Base-by-base conservation (phyloP, 2,113 vertebrate species). In the Nyctereutes procyonoides region DNA sequence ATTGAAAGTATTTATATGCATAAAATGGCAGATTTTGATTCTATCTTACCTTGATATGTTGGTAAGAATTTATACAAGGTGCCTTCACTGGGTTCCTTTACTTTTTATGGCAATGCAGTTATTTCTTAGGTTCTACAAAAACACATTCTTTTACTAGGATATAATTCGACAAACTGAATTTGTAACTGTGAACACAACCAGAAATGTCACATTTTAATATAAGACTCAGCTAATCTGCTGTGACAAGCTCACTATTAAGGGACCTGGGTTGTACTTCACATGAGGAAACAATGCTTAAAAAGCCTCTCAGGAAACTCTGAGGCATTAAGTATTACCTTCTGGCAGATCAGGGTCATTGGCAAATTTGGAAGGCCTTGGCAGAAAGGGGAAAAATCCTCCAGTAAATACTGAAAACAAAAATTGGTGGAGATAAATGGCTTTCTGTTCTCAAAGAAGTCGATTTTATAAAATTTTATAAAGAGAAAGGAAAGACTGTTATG, bases 101-200 rank as follows among this genome's bases (percentile, higher is more conserved):
- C 9, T n/a, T 63, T 91, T 43, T 63, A 67, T 15, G 16, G 28
- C n/a, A 69, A 65, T n/a, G 35, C 2, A 51, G 19, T 51, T 88
- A 63, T 69, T 88, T 76, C 17, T 32, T 26, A 17, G 7, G 2
- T 76, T 74, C 19, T 62, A 53, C 24, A 60, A 67, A 60, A 62
- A 16, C 24, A 17, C 20, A 55, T 65, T 82, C 17, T 82, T 19
- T 14, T 38, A n/a, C 71, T 28, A 28, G 13, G 71, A 58, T 13
- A 73, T 85, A 93, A 89, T 26, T 81, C 77, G 84, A 80, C 28
- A 81, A 90, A 85, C 30, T 80, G 74, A 65, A 63, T 82, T 7
- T 63, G 4, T 55, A 69, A 65, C 38, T 56, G 16, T 17, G n/a
- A 89, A 53, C 56, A 83, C 30, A 83, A 55, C 12, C n/a, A 86